phyloP scores from a whole-genome alignment of 2,888 invertebrate genomes.

The Podabrus alpinus region DNA sequence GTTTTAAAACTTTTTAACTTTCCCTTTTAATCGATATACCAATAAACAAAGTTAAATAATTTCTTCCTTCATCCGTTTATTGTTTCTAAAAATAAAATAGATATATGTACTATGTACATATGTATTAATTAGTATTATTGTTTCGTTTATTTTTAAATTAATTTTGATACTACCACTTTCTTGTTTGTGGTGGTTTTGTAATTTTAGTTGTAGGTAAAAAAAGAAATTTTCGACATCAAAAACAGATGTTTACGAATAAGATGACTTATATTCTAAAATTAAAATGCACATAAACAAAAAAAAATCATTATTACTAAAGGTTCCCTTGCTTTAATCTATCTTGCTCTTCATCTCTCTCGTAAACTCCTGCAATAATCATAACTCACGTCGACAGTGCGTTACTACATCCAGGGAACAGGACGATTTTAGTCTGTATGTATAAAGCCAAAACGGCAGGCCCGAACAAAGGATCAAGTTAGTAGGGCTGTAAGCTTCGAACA shows the following conservation, averaged over 20 bases:
- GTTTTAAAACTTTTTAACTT: neutral
- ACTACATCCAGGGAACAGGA: slow-evolving; percentile 8
- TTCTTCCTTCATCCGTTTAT: neutral
- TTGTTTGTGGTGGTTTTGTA: too few species aligned
- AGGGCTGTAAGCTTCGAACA: slow-evolving; percentile 15
- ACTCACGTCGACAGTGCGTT: slow-evolving; percentile 29
- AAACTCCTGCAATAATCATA: slow-evolving; percentile 30
- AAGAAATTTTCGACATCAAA: neutral
- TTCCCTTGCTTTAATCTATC: slow-evolving; percentile 19
- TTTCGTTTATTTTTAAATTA: neutral
- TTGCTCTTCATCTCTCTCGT: slow-evolving; percentile 19
- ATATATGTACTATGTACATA: neutral
- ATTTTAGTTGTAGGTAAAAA: neutral
- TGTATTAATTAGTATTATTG: too few species aligned
- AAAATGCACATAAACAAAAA: slow-evolving; percentile 17
- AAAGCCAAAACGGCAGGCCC: slow-evolving; percentile 13
- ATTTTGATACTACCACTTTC: neutral
- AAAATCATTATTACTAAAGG: slow-evolving; percentile 15
- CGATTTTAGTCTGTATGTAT: slow-evolving; percentile 19
- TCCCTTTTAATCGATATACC: neutral
- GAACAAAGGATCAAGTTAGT: slow-evolving; percentile 25
- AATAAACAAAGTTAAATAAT: neutral
- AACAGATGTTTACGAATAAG: neutral
- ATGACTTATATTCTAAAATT: slow-evolving; percentile 16
- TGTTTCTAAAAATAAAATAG: neutral